These are phyloP conservation scores for Monomorium pharaonis DNA, from an alignment of 1,140 invertebrate species.

Conservation along the genomic window DNA sequence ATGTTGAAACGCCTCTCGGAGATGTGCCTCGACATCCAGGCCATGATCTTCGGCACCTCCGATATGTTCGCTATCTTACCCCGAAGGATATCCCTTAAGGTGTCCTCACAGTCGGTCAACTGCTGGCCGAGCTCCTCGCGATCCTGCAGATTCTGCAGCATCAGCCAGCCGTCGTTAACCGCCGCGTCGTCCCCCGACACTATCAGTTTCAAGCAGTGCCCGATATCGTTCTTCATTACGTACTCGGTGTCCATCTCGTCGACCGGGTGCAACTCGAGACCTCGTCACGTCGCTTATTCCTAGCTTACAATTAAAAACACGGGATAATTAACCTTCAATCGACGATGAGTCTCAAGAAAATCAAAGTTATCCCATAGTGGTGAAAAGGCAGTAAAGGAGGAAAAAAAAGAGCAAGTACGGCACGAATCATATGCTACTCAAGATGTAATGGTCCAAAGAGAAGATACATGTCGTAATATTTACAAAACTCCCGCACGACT, in stretches of 20 bases:
- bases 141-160: constrained; percentile 67
- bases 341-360: constrained; percentile 68
- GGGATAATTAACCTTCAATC: constrained; percentile 63
- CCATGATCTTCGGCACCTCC: constrained; percentile 71
- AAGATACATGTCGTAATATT: neutral
- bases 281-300: neutral
- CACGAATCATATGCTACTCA: constrained; percentile 1
- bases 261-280: neutral
- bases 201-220: constrained; percentile 67
- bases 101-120: constrained; percentile 41
- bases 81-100: constrained; percentile 49
- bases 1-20: constrained; percentile 37
- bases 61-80: constrained; percentile 68
- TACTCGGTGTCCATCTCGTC: constrained; percentile 63
- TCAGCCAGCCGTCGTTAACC: constrained; percentile 70
- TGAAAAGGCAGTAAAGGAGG: constrained; percentile 31
- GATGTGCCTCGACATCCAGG: constrained; percentile 75
- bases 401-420: constrained; percentile 35
- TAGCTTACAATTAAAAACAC: constrained; percentile 16
- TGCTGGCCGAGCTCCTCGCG: neutral
- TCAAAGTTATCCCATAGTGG: constrained; percentile 61
- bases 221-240: constrained; percentile 42
- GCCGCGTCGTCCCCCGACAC: constrained; percentile 64
- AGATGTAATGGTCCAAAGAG: neutral
- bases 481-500: neutral